Base-by-base conservation (phyloP, 2,888 invertebrate genomes). In the Luperina nickerlii region DNA sequence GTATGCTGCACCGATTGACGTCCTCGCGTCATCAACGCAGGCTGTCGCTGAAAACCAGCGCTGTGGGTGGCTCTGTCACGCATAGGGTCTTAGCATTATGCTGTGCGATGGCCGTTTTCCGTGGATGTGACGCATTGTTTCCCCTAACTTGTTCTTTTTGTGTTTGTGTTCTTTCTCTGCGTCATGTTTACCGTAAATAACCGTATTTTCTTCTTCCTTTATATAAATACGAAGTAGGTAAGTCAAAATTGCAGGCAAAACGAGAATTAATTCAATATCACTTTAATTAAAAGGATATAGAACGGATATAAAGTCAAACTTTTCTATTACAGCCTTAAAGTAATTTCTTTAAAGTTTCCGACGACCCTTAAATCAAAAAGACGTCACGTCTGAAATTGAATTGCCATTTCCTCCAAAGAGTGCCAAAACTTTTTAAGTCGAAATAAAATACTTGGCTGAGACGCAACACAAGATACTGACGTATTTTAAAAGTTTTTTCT, bases 351-450 rank as follows among this genome's bases (percentile, higher is more conserved):
- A 84, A 72, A 82, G 63, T 84, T 60, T 73, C 32, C 18, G 66
- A 67, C 54, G 38, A 80, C 13, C 71, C 32, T 70, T 70, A 84
- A 79, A 80, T 80, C 74, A 84, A 63, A 73, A 80, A n/a, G 51
- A 84, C 62, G 84, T 84, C 63, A 80, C 71, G 80, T 74, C 57
- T 83, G n/a, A 65, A 65, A 81, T 75, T 83, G 51, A 83, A 74
- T 63, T 67, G 81, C 57, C 38, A 74, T 85, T 84, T 80, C 63
- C 67, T 60, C 42, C 70, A 80, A 79, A 74, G 70, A 27, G 62
- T 74, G 62, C 66, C 69, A 82, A 63, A 74, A 74, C 48, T 74
- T 84, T 82, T 80, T 79, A 70, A 70, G 57, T 60, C 27, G 15
- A 84, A 70, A 79, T 73, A 69, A 66, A 73, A 70, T 60, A 60